These are phyloP conservation scores for Chrysochloris asiatica DNA, from an alignment of 2,113 vertebrate species.

Conservation along the genomic window DNA sequence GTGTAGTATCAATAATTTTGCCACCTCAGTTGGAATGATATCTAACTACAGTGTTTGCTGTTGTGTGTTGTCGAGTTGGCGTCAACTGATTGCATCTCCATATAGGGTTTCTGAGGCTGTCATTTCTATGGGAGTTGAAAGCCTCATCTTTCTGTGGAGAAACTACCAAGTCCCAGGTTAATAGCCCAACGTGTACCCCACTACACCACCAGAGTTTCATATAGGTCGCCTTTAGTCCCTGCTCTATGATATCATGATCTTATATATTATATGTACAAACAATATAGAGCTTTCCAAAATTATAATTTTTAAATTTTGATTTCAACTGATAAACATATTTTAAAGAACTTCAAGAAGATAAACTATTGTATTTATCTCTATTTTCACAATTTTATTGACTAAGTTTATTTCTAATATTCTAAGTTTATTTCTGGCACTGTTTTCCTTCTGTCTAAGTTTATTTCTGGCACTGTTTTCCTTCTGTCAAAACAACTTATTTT, in stretches of 20 bases:
- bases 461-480: no score
- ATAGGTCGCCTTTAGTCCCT: background rate
- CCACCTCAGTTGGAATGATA: background rate
- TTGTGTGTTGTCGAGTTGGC: no score
- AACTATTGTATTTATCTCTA: background rate
- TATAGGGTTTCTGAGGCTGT: no score
- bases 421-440: background rate
- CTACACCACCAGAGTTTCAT: no score
- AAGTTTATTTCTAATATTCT: no score
- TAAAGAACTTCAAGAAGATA: background rate
- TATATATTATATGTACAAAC: background rate
- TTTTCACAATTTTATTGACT: background rate
- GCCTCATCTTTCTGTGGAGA: no score
- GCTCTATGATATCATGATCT: background rate
- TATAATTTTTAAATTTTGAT: background rate
- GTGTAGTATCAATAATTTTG: background rate
- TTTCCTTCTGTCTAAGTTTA: background rate
- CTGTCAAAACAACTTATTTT: no score
- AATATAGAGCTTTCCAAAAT: background rate
- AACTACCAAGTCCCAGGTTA: no score
- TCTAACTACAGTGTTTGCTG: no score
- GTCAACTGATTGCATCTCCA: no score
- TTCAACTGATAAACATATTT: background rate
- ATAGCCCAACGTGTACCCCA: no score
- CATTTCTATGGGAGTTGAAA: no score